A percentile compares a stretch with the other conserved stretches of the same genome.
Conservation (phyloP, 2,113 vertebrate genomes). For the Mastomys natalensis region DNA sequence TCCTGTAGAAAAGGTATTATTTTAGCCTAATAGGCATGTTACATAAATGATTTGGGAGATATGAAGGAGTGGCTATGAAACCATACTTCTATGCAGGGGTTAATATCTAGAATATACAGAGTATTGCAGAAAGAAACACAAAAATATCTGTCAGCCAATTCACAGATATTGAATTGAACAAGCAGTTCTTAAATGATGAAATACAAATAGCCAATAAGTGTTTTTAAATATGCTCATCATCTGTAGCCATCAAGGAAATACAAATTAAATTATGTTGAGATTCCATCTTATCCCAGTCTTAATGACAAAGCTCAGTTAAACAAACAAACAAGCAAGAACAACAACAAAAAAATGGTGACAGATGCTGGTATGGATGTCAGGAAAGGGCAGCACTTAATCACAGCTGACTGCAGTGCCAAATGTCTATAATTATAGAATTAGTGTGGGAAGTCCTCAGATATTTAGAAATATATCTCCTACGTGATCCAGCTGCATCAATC, state of each 20-base stretch:
- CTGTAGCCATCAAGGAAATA: neutral
- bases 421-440: neutral
- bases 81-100: too few relatives aligned
- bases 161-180: neutral
- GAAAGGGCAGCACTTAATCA: neutral
- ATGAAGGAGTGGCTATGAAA: neutral
- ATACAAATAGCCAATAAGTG: neutral
- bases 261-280: neutral
- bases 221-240: neutral
- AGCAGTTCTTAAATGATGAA: neutral
- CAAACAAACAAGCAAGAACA: neutral
- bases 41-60: neutral
- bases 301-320: neutral
- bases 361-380: neutral
- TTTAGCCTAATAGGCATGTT: neutral
- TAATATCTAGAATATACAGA: neutral
- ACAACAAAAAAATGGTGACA: neutral
- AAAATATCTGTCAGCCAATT: neutral
- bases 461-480: neutral
- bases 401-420: neutral
- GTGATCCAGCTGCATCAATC: neutral
- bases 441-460: neutral
- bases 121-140: neutral
- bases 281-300: neutral
- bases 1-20: fast-evolving